Conservation (phyloP, 2,888 invertebrate species). For the Tricholauxania praeusta region DNA sequence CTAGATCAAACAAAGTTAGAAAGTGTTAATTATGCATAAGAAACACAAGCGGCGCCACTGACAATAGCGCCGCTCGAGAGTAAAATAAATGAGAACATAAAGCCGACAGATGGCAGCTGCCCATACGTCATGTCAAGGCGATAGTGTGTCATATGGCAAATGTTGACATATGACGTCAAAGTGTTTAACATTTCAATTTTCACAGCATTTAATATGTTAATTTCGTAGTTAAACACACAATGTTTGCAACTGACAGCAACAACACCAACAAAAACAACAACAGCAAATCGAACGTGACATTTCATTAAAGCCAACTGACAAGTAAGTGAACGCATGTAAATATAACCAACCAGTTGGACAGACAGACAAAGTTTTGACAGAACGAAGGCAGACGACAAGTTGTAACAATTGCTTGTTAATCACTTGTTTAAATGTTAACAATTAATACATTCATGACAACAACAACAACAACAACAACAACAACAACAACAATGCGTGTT, state of each 20-base stretch:
- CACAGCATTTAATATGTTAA: slow-evolving; percentile 29
- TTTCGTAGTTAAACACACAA: slow-evolving; percentile 20
- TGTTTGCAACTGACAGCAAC: slow-evolving; percentile 8
- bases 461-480: background rate
- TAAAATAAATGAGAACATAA: background rate
- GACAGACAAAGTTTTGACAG: slow-evolving; percentile 13
- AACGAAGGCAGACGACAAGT: slow-evolving; percentile 17
- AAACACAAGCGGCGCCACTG: background rate
- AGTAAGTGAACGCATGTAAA: background rate
- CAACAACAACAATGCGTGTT: slow-evolving; percentile 5
- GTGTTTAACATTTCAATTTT: background rate
- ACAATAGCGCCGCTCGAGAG: background rate
- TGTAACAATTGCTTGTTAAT: slow-evolving; percentile 36
- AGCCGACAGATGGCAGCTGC: background rate
- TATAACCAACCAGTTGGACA: background rate
- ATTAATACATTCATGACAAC: slow-evolving; percentile 13
- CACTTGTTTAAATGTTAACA: slow-evolving; percentile 30
- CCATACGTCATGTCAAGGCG: background rate
- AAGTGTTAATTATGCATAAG: background rate
- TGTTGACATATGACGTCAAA: slow-evolving; percentile 26
- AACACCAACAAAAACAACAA: slow-evolving; percentile 19
- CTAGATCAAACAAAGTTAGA: background rate
- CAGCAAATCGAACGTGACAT: slow-evolving; percentile 35
- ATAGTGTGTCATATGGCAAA: slow-evolving; percentile 7
- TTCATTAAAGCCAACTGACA: slow-evolving; percentile 1